Evolutionary conservation across 2,113 vertebrate species (phyloP).

Genomic region (Macrotus californicus): DNA sequence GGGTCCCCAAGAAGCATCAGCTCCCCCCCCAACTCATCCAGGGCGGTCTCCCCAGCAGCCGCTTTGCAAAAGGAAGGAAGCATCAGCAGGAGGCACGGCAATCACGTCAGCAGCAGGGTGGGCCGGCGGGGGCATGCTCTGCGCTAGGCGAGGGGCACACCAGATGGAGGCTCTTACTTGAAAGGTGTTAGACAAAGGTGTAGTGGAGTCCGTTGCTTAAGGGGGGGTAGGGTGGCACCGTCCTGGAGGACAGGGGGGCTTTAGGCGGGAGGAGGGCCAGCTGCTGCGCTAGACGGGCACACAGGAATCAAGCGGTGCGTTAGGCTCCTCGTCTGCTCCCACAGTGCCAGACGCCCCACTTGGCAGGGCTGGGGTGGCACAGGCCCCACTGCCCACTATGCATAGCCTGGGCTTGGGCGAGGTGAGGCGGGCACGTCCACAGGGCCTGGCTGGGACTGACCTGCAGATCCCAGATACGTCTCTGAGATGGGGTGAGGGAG

Average conservation of each 20-base stretch:
- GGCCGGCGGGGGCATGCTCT: conserved; percentile 28
- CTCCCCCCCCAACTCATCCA: neutral
- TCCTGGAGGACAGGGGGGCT: conserved; percentile 84
- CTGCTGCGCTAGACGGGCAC: conserved; percentile 87
- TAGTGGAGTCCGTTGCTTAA: conserved; percentile 99
- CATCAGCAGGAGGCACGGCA: neutral
- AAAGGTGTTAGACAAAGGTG: conserved; percentile 96
- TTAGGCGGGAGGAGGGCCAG: conserved; percentile 86
- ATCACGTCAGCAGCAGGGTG: neutral
- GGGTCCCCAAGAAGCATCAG: neutral
- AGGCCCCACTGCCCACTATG: neutral
- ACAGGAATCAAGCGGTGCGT: conserved; percentile 78
- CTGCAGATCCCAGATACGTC: neutral
- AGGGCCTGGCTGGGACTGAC: neutral
- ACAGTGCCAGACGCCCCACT: neutral
- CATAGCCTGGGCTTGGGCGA: neutral
- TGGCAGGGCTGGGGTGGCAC: neutral
- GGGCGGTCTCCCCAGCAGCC: conserved; percentile 14
- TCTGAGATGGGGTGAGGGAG: neutral
- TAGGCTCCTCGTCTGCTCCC: conserved; percentile 15
- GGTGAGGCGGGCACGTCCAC: neutral
- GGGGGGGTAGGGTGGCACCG: conserved; percentile 85
- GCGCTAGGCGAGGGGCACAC: conserved; percentile 58
- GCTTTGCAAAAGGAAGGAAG: neutral
- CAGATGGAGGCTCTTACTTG: conserved; percentile 89